Evolutionary conservation across 2,113 vertebrate species (phyloP).

Genomic region (Lophochroa leadbeateri): DNA sequence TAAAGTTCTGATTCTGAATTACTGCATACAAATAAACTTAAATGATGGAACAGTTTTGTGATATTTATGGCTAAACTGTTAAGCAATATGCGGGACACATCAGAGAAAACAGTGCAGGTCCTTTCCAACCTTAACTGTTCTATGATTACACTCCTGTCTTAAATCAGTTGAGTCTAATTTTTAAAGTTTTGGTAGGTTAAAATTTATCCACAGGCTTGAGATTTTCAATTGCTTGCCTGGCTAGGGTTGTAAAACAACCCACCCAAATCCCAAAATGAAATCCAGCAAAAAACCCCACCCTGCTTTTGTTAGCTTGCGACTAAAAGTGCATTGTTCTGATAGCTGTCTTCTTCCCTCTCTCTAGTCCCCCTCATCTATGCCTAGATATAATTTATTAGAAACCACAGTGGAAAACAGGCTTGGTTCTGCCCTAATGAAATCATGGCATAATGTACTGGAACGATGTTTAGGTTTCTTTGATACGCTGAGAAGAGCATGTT

Average conservation of each 20-base stretch:
- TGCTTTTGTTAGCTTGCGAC: not conserved
- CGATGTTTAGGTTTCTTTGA: not conserved
- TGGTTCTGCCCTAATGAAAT: not conserved
- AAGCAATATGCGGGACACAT: not conserved
- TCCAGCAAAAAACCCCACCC: fast-evolving
- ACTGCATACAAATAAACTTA: not conserved
- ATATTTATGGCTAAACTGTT: not conserved
- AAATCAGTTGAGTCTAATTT: not conserved
- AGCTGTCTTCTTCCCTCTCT: not conserved
- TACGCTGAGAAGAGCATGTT: not conserved
- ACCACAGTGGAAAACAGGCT: not conserved
- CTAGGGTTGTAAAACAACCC: not conserved
- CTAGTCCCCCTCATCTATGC: not conserved
- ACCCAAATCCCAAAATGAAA: not conserved
- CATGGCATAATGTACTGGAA: not conserved
- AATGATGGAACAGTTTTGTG: not conserved
- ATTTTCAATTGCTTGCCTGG: not conserved
- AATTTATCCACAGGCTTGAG: not conserved
- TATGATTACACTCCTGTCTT: not conserved
- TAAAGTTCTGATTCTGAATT: not conserved
- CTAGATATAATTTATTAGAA: not conserved
- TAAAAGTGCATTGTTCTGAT: not conserved
- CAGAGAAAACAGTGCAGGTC: not conserved
- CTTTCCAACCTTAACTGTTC: not conserved
- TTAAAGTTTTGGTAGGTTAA: not conserved